phyloP scores from a whole-genome alignment of 2,888 invertebrate genomes.

The Cyaniris semiargus region DNA sequence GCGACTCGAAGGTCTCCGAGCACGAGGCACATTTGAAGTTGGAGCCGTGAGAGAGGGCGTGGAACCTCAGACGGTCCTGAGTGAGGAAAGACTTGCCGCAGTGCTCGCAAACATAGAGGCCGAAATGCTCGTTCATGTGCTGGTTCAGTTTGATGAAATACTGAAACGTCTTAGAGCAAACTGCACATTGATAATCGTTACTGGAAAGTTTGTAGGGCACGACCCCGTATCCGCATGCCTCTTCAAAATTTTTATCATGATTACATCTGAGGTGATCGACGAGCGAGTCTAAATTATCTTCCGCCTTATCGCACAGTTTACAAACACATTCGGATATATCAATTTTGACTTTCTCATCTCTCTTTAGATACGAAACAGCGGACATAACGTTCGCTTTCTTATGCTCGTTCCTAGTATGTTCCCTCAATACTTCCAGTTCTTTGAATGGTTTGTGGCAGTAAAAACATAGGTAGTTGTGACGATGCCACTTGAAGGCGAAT shows the following conservation, averaged over 20 bases:
- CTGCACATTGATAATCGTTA: conserved; percentile 56
- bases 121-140: conserved; percentile 71
- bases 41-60: conserved; percentile 56
- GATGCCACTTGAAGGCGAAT: conserved; percentile 70
- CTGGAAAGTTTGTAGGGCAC: conserved; percentile 60
- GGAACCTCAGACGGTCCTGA: conserved; percentile 61
- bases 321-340: conserved; percentile 58
- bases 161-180: conserved; percentile 59
- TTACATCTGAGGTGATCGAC: conserved; percentile 54
- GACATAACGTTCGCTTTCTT: conserved; percentile 55
- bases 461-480: conserved; percentile 70
- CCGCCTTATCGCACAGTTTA: conserved; percentile 49
- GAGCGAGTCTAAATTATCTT: conserved; percentile 49
- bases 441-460: conserved; percentile 65
- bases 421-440: conserved; percentile 57
- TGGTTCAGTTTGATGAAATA: conserved; percentile 70
- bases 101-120: conserved; percentile 63
- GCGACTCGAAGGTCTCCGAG: conserved; percentile 55
- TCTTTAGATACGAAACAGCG: conserved; percentile 60
- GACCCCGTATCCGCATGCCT: conserved; percentile 57
- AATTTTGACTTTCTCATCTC: conserved; percentile 71
- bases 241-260: conserved; percentile 53
- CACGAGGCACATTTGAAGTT: conserved; percentile 60
- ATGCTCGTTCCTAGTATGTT: conserved; percentile 62
- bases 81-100: conserved; percentile 70